phyloP scores from a whole-genome alignment of 2,113 vertebrate genomes.

The Petrocephalus zakoni region DNA sequence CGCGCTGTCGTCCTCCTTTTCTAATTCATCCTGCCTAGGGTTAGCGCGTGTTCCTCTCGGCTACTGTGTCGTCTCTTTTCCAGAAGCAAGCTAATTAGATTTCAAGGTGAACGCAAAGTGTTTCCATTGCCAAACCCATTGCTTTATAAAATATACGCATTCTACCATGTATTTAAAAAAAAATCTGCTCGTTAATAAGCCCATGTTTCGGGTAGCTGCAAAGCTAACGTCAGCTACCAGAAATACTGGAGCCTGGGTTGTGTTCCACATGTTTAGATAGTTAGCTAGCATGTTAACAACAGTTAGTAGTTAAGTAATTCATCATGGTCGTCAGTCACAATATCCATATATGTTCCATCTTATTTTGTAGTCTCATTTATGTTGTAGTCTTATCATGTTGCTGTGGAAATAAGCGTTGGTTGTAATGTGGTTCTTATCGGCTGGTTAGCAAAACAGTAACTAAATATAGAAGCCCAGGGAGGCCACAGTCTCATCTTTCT shows the following conservation, averaged over 20 bases:
- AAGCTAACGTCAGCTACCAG: slow-evolving; percentile 12
- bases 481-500: slow-evolving; percentile 35
- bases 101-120: slow-evolving; percentile 35
- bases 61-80: slow-evolving; percentile 9
- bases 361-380: background rate
- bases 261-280: background rate
- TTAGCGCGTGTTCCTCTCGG: slow-evolving; percentile 22
- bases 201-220: background rate
- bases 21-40: slow-evolving; percentile 23
- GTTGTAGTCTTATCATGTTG: background rate
- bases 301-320: slow-evolving; percentile 1
- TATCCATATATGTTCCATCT: background rate
- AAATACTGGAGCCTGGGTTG: background rate
- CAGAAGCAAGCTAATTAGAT: slow-evolving; percentile 12
- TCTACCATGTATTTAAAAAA: background rate
- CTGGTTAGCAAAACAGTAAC: background rate
- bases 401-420: background rate
- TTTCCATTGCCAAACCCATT: background rate
- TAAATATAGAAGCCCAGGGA: slow-evolving; percentile 17
- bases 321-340: background rate
- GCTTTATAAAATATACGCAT: background rate
- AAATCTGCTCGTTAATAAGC: slow-evolving; percentile 2
- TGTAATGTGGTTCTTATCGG: background rate
- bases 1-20: slow-evolving; percentile 26
- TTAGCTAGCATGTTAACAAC: background rate